Conservation (phyloP, 2,797 vertebrate genomes). For the Poecilia velifera region DNA sequence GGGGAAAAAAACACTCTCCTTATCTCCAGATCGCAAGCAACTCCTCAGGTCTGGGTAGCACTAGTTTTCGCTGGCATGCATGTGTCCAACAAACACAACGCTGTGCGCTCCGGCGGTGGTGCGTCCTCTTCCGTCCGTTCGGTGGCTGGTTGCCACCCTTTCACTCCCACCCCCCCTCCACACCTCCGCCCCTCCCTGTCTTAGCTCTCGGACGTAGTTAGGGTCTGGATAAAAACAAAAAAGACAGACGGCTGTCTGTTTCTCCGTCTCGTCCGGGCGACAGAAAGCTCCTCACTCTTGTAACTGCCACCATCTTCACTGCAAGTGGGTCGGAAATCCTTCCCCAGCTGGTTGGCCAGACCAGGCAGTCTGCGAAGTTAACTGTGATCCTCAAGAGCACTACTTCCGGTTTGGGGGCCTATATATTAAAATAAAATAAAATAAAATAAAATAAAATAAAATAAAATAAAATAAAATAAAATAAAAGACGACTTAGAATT, state of each 20-base stretch:
- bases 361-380: slow-evolving; percentile 45
- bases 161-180: slow-evolving; percentile 23
- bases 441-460: not conserved
- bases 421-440: not conserved
- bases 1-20: not conserved
- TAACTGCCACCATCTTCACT: slow-evolving; percentile 73
- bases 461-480: not conserved
- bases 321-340: slow-evolving; percentile 73
- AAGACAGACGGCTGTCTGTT: slow-evolving; percentile 12
- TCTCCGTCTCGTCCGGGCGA: slow-evolving; percentile 49
- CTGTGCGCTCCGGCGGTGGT: slow-evolving; percentile 59
- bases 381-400: not conserved
- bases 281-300: slow-evolving; percentile 32
- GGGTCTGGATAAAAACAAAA: slow-evolving; percentile 9
- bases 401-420: slow-evolving; percentile 50
- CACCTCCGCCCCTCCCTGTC: not conserved
- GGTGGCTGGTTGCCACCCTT: slow-evolving; percentile 68
- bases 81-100: slow-evolving; percentile 71
- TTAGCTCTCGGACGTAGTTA: slow-evolving; percentile 40
- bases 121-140: slow-evolving; percentile 78
- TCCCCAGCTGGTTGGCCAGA: slow-evolving; percentile 66
- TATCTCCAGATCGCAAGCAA: slow-evolving; percentile 40
- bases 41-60: slow-evolving; percentile 50
- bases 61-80: slow-evolving; percentile 65
- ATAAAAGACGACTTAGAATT: not conserved